A percentile compares a stretch with the other conserved stretches of the same genome.
Evolutionary conservation across 2,888 invertebrate genomes (phyloP).

Genomic region (Hypomecis atomaria): DNA sequence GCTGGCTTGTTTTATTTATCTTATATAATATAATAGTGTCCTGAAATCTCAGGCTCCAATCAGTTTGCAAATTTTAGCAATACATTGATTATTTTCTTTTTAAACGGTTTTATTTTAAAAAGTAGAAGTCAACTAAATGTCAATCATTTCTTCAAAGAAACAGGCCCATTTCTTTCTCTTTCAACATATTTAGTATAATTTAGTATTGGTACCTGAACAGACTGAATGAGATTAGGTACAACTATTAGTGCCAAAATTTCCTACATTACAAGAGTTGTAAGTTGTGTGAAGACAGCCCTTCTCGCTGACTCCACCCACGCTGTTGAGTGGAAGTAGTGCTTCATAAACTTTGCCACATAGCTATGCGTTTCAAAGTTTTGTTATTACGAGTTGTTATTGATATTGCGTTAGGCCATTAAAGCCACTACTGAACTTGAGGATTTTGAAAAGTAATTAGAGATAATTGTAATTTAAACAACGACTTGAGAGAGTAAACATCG

Average conservation of each 20-base stretch:
- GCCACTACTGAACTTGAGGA: no score
- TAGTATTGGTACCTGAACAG: no score
- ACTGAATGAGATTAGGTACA: no score
- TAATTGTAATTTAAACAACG: background rate
- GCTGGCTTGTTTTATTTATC: no score
- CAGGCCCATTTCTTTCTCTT: no score
- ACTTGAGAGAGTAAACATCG: background rate
- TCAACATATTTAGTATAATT: background rate
- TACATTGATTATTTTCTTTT: no score
- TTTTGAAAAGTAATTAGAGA: background rate
- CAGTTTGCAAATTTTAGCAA: no score
- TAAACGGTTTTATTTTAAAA: no score
- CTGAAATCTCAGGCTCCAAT: no score
- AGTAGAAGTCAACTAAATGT: no score
- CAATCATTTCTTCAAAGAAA: no score
- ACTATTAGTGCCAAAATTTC: background rate
- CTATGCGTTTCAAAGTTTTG: slow-evolving; percentile 13
- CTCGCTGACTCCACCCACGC: background rate
- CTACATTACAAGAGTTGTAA: slow-evolving; percentile 14
- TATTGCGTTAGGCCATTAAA: slow-evolving; percentile 1
- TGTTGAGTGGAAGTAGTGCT: slow-evolving; percentile 9
- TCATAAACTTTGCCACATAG: slow-evolving; percentile 20
- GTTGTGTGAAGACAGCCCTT: background rate
- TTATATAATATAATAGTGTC: no score
- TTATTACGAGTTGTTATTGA: slow-evolving; percentile 11